These are phyloP conservation scores for Batillaria attramentaria DNA, from an alignment of 1,140 invertebrate species.

Conservation along the genomic window DNA sequence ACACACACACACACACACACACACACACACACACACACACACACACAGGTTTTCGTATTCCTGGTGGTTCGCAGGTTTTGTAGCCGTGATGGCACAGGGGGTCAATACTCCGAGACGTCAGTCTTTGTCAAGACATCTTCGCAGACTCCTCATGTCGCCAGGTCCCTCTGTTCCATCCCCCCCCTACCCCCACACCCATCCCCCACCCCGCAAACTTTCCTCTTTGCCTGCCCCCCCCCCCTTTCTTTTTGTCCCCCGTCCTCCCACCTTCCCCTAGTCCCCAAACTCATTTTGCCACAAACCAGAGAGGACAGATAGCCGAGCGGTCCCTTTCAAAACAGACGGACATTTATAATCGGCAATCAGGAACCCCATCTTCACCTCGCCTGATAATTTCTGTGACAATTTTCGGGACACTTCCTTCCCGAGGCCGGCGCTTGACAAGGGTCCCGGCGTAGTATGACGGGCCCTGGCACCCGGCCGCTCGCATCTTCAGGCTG, in stretches of 20 bases:
- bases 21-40: slow-evolving; percentile 19
- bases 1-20: not conserved
- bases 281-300: no score
- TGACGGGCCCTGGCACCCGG: not conserved
- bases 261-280: no score
- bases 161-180: no score
- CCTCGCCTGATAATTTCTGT: slow-evolving; percentile 12
- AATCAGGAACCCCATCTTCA: slow-evolving; percentile 1
- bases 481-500: slow-evolving; percentile 6
- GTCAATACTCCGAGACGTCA: no score
- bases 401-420: slow-evolving; percentile 14
- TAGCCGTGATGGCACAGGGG: no score
- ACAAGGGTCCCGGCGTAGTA: not conserved
- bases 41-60: no score
- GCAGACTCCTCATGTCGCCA: no score
- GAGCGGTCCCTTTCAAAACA: no score
- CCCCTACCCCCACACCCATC: not conserved
- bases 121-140: no score
- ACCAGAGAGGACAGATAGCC: no score
- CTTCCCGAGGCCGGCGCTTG: not conserved
- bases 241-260: not conserved
- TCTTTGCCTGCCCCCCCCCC: not conserved
- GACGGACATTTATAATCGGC: not conserved
- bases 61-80: no score
- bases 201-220: not conserved